These are phyloP conservation scores for Stegastes partitus DNA, from an alignment of 2,113 vertebrate species.

Conservation along the genomic window DNA sequence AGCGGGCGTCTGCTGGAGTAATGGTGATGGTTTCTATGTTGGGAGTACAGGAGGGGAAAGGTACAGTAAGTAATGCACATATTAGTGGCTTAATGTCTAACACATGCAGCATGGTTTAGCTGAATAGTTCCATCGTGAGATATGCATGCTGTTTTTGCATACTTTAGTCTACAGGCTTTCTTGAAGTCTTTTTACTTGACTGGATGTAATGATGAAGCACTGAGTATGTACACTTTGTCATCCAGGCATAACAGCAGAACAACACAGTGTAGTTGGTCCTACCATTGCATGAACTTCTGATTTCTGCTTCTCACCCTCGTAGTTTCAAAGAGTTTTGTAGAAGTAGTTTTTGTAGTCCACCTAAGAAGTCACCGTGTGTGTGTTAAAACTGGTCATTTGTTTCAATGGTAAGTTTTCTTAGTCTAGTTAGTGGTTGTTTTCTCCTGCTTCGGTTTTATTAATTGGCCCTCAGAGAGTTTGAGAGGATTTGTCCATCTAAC, in stretches of 20 bases:
- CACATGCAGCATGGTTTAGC: background rate
- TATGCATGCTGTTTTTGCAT: background rate
- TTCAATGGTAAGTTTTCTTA: too few species aligned
- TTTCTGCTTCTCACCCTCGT: background rate
- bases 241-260: too few species aligned
- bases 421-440: too few species aligned
- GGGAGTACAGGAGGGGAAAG: conserved; percentile 2
- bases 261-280: background rate
- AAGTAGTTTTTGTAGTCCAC: too few species aligned
- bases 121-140: too few species aligned
- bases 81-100: background rate
- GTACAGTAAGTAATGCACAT: background rate
- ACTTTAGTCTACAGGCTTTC: background rate
- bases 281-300: background rate
- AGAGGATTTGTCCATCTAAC: too few species aligned
- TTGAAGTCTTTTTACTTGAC: background rate
- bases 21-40: conserved; percentile 82
- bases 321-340: background rate
- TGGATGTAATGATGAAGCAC: too few species aligned
- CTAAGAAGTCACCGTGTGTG: too few species aligned
- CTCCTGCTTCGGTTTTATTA: background rate
- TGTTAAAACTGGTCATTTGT: too few species aligned
- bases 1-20: conserved; percentile 81
- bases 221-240: too few species aligned
- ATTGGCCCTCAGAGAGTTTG: too few species aligned